These are phyloP conservation scores for Drosophila cognata DNA, from an alignment of 2,888 invertebrate species.

Conservation along the genomic window DNA sequence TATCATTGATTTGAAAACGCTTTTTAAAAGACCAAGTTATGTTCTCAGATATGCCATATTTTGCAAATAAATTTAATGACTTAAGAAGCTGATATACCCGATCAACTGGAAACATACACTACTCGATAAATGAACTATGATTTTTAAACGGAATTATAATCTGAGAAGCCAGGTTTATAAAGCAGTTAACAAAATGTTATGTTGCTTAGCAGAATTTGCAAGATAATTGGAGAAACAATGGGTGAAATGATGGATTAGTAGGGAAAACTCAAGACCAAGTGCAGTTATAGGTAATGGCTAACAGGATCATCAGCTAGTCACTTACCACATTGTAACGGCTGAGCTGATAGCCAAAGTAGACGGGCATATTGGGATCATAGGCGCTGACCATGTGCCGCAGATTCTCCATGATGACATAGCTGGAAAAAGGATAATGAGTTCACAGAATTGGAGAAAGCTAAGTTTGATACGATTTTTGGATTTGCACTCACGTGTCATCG, in stretches of 20 bases:
- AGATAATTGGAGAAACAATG: constrained; percentile 34
- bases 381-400: constrained; percentile 93
- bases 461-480: neutral
- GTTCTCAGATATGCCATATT: neutral
- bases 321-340: constrained; percentile 77
- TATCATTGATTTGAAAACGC: neutral
- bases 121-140: constrained; percentile 21
- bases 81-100: neutral
- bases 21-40: neutral
- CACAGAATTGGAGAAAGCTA: no score
- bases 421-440: constrained; percentile 81
- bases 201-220: constrained; percentile 29
- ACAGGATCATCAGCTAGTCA: constrained; percentile 1
- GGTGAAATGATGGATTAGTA: constrained; percentile 25
- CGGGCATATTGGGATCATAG: constrained; percentile 89
- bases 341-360: constrained; percentile 95
- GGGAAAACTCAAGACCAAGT: neutral
- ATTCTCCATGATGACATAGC: constrained; percentile 98
- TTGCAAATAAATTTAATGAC: neutral
- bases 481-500: constrained; percentile 96
- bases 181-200: constrained; percentile 9
- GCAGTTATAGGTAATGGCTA: neutral
- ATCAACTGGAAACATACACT: constrained; percentile 3
- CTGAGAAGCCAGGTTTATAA: constrained; percentile 7
- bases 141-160: neutral